These are phyloP conservation scores for Chesias legatella DNA, from an alignment of 2,888 invertebrate genomes.

Conservation along the genomic window DNA sequence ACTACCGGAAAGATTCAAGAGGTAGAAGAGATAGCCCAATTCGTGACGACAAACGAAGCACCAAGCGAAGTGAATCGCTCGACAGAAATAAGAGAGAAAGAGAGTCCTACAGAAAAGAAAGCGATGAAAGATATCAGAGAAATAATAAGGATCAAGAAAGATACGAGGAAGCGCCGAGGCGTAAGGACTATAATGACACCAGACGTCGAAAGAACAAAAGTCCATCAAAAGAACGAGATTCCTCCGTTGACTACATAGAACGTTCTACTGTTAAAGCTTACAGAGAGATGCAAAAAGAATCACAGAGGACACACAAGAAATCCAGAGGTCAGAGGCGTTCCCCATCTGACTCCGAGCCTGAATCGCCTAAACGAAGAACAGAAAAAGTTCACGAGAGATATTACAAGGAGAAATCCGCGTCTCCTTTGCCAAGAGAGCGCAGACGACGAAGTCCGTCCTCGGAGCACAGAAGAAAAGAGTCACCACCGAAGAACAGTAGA, in stretches of 20 bases:
- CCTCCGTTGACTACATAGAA: slow-evolving; percentile 49
- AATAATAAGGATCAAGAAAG: slow-evolving; percentile 39
- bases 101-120: slow-evolving; percentile 38
- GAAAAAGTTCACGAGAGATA: slow-evolving; percentile 43
- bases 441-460: slow-evolving; percentile 47
- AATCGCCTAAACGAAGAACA: slow-evolving; percentile 41
- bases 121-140: slow-evolving; percentile 36
- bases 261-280: slow-evolving; percentile 44
- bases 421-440: slow-evolving; percentile 38
- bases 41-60: slow-evolving; percentile 41
- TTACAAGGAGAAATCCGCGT: slow-evolving; percentile 40
- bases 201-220: slow-evolving; percentile 48
- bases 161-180: slow-evolving; percentile 40
- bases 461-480: slow-evolving; percentile 44
- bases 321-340: slow-evolving; percentile 40
- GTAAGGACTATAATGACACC: slow-evolving; percentile 17
- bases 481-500: slow-evolving; percentile 42
- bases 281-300: slow-evolving; percentile 45
- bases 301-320: slow-evolving; percentile 49
- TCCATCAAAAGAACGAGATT: slow-evolving; percentile 46
- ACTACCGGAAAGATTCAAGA: slow-evolving; percentile 40
- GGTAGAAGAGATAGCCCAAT: slow-evolving; percentile 39
- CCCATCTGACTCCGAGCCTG: slow-evolving; percentile 56
- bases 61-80: slow-evolving; percentile 35
- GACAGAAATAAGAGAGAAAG: slow-evolving; percentile 39